Conservation (phyloP, 2,888 invertebrate genomes). For the Agriopis aurantiaria region DNA sequence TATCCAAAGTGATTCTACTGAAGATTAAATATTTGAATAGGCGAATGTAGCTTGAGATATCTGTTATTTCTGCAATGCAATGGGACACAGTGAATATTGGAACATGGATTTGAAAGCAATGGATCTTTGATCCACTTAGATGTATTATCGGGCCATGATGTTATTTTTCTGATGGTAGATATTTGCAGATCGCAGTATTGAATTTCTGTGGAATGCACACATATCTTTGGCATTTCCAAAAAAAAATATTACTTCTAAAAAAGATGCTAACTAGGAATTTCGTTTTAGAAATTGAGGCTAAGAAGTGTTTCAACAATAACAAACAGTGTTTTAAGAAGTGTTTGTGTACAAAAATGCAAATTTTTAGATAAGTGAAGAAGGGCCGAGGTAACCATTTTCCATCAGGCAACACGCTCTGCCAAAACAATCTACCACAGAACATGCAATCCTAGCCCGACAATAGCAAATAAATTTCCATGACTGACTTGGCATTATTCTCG, state of each 20-base stretch:
- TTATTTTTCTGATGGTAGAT: conserved; percentile 62
- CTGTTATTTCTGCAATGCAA: conserved; percentile 33
- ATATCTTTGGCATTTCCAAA: not conserved
- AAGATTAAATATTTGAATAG: not conserved
- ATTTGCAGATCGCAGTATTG: conserved; percentile 36
- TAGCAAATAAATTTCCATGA: conserved; percentile 82
- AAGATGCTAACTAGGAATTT: not conserved
- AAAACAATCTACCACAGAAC: conserved; percentile 53
- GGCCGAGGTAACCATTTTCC: conserved; percentile 18
- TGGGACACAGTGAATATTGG: conserved; percentile 76
- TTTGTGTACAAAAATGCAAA: too few relatives aligned
- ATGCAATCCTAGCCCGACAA: conserved; percentile 62
- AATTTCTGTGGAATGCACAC: conserved; percentile 1
- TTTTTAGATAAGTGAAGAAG: not conserved
- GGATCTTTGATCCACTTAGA: conserved; percentile 68
- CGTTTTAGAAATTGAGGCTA: not conserved
- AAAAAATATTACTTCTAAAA: not conserved
- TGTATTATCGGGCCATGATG: conserved; percentile 70
- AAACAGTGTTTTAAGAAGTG: too few relatives aligned
- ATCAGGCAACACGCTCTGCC: conserved; percentile 21
- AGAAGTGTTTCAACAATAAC: too few relatives aligned
- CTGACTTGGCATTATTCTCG: conserved; percentile 85
- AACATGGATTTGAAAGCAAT: conserved; percentile 73
- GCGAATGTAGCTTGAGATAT: not conserved
- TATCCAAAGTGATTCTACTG: not conserved